phyloP scores from a whole-genome alignment of 2,797 vertebrate genomes.

The Tokudaia tokunoshimensis region DNA sequence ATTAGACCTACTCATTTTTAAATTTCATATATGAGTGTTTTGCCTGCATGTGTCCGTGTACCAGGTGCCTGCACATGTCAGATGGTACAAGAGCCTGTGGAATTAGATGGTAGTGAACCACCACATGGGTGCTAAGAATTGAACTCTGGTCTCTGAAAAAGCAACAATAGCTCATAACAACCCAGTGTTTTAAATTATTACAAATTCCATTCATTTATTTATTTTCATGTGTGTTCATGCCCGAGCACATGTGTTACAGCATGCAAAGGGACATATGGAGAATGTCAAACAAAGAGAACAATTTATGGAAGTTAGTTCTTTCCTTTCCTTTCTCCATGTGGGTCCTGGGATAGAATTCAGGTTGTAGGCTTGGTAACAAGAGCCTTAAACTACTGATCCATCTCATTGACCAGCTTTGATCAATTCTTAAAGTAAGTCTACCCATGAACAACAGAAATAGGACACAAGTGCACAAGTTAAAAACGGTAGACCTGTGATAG shows the following conservation, averaged over 20 bases:
- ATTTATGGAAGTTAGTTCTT: no score
- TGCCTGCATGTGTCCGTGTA: not conserved
- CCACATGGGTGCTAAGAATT: not conserved
- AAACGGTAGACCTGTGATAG: fast-evolving
- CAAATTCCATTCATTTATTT: no score
- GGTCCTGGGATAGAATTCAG: not conserved
- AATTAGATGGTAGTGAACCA: not conserved
- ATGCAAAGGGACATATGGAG: not conserved
- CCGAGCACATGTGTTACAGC: not conserved
- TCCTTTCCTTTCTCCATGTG: not conserved
- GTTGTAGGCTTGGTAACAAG: not conserved
- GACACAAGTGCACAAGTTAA: not conserved
- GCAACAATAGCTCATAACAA: not conserved
- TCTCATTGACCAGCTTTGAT: not conserved
- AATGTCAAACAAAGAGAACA: not conserved
- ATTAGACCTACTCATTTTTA: not conserved
- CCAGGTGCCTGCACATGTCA: not conserved
- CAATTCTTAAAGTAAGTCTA: not conserved
- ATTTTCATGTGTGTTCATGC: no score
- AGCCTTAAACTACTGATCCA: not conserved
- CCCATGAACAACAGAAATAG: not conserved
- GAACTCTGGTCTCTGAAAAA: not conserved
- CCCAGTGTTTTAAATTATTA: not conserved
- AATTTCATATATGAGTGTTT: not conserved
- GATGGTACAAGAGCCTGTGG: not conserved